phyloP scores from a whole-genome alignment of 1,140 invertebrate species.

The Akabosia matsudoensis region DNA sequence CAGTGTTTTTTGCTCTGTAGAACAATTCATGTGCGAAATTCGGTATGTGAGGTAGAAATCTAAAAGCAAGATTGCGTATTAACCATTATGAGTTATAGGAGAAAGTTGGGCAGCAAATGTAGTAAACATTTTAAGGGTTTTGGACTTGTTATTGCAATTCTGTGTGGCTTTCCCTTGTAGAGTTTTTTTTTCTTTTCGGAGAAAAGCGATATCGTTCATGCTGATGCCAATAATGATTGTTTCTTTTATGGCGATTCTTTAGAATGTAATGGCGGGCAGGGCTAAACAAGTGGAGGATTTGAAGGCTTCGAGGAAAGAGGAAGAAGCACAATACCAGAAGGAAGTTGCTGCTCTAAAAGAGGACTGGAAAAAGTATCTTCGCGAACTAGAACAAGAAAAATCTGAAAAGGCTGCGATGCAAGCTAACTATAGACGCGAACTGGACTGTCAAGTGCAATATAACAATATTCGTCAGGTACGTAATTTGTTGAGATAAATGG shows the following conservation, averaged over 20 bases:
- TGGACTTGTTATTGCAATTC: background rate
- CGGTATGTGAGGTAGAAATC: background rate
- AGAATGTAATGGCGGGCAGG: conserved; percentile 37
- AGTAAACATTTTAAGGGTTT: background rate
- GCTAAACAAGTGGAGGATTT: conserved; percentile 36
- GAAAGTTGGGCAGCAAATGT: background rate
- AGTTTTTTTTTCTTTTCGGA: background rate
- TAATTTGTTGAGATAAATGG: background rate
- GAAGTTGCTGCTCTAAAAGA: conserved; percentile 35
- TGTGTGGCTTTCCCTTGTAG: background rate
- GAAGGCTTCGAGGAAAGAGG: conserved; percentile 23
- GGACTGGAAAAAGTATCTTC: conserved; percentile 40
- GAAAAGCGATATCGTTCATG: background rate
- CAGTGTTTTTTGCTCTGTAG: background rate
- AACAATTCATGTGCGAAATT: background rate
- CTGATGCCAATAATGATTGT: conserved; percentile 1
- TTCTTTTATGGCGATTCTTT: background rate
- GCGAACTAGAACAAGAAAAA: conserved; percentile 38
- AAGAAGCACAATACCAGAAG: conserved; percentile 30
- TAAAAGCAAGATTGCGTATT: background rate
- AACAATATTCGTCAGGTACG: conserved; percentile 22
- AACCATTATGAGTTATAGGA: background rate
- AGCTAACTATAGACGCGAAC: conserved; percentile 33
- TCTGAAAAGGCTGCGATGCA: background rate
- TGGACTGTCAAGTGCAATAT: conserved; percentile 38